These are phyloP conservation scores for Phylloscopus collybita DNA, from an alignment of 2,797 vertebrate species.

Conservation along the genomic window DNA sequence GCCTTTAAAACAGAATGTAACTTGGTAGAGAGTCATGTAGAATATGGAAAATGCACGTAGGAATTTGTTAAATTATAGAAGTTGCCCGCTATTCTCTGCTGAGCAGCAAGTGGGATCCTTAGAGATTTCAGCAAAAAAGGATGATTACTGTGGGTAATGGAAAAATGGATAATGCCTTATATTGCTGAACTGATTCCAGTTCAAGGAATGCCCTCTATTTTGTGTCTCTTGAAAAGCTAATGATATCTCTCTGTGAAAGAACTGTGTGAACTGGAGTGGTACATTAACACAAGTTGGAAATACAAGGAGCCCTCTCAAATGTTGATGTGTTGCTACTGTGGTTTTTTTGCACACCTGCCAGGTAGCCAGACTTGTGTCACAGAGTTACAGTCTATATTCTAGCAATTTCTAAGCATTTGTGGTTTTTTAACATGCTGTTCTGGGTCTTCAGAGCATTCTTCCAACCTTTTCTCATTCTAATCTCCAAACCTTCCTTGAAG, in stretches of 20 bases:
- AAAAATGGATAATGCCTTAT: background rate
- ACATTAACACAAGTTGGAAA: background rate
- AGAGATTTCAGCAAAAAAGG: background rate
- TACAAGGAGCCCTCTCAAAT: background rate
- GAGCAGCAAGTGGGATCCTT: background rate
- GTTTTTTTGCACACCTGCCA: background rate
- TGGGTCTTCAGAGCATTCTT: background rate
- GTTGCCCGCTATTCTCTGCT: background rate
- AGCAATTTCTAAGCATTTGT: background rate
- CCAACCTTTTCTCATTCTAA: background rate
- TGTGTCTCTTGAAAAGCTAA: background rate
- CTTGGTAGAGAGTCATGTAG: background rate
- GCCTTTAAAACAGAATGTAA: background rate
- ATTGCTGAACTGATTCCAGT: background rate
- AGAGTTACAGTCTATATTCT: background rate
- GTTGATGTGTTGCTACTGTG: background rate
- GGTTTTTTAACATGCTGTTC: background rate
- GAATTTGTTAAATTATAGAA: background rate
- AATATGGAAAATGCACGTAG: background rate
- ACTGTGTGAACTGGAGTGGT: background rate
- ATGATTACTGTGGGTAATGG: background rate
- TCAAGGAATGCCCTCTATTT: constrained; percentile 20
- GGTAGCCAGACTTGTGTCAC: background rate
- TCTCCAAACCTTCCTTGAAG: background rate
- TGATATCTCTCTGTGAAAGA: background rate